Evolutionary conservation across 1,140 invertebrate genomes (phyloP), one percentile per base, ranked within the genome.

Genomic region (Scaptomyza hsui): DNA sequence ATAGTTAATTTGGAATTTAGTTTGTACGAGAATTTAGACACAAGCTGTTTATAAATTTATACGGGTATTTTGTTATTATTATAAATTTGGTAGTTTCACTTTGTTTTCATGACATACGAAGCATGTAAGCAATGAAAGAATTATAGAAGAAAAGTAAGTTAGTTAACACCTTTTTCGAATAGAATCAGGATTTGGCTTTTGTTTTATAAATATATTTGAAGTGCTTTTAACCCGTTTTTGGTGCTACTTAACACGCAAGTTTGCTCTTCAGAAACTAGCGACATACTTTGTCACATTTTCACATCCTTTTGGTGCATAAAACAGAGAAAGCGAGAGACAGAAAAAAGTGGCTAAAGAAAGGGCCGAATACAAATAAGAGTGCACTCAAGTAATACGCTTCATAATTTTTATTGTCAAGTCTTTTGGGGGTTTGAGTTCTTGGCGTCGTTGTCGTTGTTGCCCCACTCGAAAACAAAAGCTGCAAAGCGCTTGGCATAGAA

Each of bases 391-490:
- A 74, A 74, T 74, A 74, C 59, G 72, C 72, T 74, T 74, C 72
- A 74, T 74, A 74, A 74, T 74, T 74, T 74, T 71, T 74, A 74
- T 74, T 74, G 72, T 74, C 67, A 74, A 71, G 57, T 57, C 67
- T 53, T 51, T 71, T 29, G 59, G 39, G 53, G 65, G 65, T 55
- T 70, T 53, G 71, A n/a, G 51, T 42, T 56, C 64, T 53, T 68
- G 37, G 49, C 60, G 55, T 29, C 26, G 26, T 29, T 26, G 24
- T 52, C 44, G 44, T 63, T 65, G 53, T 63, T 71, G 51, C 51
- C 45, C 72, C 72, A 70, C 67, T 74, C 41, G 48, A 74, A 45
- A 70, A 74, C 72, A 74, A 74, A 74, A 71, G 67, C 70, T 41
- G 52, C 39, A 56, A 51, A 70, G 57, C 71, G 60, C 45, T 59